Evolutionary conservation across 2,797 vertebrate genomes (phyloP).

Genomic region (Darevskia mixta): DNA sequence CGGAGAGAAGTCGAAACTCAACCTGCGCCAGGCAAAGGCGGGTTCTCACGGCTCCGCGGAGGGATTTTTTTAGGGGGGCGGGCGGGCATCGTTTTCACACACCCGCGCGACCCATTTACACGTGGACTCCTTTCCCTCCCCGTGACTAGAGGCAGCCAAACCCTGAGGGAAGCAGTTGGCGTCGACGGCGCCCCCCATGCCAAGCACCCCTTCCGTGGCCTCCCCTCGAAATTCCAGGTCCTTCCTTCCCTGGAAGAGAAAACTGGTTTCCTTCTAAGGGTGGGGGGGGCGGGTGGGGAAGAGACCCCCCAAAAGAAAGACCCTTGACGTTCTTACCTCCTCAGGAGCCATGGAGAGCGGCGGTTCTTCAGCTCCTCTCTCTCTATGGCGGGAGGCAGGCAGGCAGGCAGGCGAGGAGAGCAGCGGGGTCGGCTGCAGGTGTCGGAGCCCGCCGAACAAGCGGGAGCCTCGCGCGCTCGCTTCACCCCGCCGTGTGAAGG

Average conservation of each 20-base stretch:
- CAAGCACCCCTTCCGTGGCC: no score
- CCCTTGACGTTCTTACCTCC: constrained; percentile 58
- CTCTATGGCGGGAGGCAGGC: neutral
- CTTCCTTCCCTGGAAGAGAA: neutral
- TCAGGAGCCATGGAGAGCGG: constrained; percentile 65
- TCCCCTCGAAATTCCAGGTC: neutral
- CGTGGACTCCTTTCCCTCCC: neutral
- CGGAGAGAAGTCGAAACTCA: constrained; percentile 9
- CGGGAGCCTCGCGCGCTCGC: constrained; percentile 40
- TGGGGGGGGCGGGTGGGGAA: no score
- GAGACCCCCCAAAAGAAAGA: neutral
- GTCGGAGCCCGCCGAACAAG: neutral
- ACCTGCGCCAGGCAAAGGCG: neutral
- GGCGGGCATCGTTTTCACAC: neutral
- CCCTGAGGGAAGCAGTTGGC: neutral
- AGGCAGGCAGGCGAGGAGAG: neutral
- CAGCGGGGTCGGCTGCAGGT: constrained; percentile 1
- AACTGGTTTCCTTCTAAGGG: neutral
- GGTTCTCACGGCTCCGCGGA: neutral
- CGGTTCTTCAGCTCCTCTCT: neutral
- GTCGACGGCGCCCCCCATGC: no score
- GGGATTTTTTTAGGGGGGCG: neutral
- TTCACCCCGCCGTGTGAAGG: constrained; percentile 46
- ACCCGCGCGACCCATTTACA: neutral
- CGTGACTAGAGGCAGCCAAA: neutral